A percentile compares a stretch with the other conserved stretches of the same genome.
Conservation (phyloP, 2,888 invertebrate species). For the Erebia epiphron region DNA sequence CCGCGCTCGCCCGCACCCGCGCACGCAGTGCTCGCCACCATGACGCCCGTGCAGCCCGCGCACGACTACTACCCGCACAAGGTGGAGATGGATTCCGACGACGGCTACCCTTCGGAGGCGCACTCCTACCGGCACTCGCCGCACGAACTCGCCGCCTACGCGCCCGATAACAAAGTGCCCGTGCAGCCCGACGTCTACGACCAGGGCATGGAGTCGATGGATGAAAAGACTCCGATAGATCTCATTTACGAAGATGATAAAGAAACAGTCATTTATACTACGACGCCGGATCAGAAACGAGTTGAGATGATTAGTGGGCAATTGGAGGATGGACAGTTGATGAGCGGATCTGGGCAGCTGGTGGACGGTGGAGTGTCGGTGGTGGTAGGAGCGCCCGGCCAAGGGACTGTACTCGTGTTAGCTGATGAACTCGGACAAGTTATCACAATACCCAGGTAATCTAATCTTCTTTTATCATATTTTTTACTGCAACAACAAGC, state of each 20-base stretch:
- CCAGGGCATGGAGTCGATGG: conserved; percentile 78
- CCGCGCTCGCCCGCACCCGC: conserved; percentile 86
- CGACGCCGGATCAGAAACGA: conserved; percentile 90
- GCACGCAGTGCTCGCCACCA: conserved; percentile 91
- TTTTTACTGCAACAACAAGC: not conserved
- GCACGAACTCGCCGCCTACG: conserved; percentile 76
- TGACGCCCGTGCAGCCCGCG: conserved; percentile 93
- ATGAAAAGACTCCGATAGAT: conserved; percentile 90
- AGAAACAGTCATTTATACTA: conserved; percentile 92
- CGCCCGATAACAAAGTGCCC: conserved; percentile 83
- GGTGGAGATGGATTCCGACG: conserved; percentile 85
- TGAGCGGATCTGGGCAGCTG: conserved; percentile 75
- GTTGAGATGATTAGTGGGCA: conserved; percentile 90
- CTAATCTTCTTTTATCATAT: conserved; percentile 4
- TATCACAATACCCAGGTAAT: conserved; percentile 86
- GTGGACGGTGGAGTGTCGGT: conserved; percentile 80
- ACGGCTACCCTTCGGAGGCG: conserved; percentile 84
- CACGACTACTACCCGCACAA: conserved; percentile 85
- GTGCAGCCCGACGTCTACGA: conserved; percentile 80
- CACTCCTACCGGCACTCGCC: conserved; percentile 83
- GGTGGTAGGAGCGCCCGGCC: conserved; percentile 76
- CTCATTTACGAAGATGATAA: conserved; percentile 93
- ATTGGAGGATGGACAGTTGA: conserved; percentile 81
- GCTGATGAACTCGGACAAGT: conserved; percentile 87
- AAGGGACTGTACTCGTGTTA: conserved; percentile 87